Evolutionary conservation across 1,140 invertebrate species (phyloP).

Genomic region (Oryzaephilus surinamensis): DNA sequence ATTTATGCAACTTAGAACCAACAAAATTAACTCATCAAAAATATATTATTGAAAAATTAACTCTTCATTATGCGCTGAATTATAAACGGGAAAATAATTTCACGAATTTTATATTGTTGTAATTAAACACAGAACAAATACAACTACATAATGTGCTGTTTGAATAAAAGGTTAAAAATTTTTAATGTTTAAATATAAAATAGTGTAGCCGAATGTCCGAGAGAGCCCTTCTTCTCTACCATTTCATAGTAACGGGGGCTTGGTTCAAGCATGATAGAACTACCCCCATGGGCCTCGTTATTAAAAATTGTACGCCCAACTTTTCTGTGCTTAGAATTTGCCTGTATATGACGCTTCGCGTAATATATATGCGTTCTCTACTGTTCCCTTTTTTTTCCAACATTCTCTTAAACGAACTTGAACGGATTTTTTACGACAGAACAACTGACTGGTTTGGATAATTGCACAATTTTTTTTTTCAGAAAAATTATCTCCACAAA

Average conservation of each 20-base stretch:
- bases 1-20: conserved; percentile 7
- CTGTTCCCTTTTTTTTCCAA: too few relatives aligned
- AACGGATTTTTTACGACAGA: conserved; percentile 8
- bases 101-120: too few relatives aligned
- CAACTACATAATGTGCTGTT: too few relatives aligned
- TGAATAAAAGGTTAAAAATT: conserved; percentile 11
- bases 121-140: too few relatives aligned
- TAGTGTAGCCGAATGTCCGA: conserved; percentile 2
- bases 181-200: conserved; percentile 6
- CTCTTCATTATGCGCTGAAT: too few relatives aligned
- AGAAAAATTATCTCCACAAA: conserved; percentile 2
- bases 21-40: too few relatives aligned
- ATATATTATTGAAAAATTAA: too few relatives aligned
- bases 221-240: neutral
- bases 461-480: conserved; percentile 13
- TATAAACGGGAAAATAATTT: too few relatives aligned
- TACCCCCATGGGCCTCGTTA: conserved; percentile 24
- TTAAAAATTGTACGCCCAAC: conserved; percentile 27
- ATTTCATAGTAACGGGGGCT: too few relatives aligned
- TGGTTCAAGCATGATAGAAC: conserved; percentile 17
- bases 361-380: conserved; percentile 15
- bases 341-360: conserved; percentile 17
- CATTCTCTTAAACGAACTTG: too few relatives aligned
- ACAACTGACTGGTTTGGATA: too few relatives aligned
- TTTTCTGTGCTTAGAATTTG: conserved; percentile 24